Evolutionary conservation across 2,797 vertebrate species (phyloP).

Genomic region (Iguana delicatissima): DNA sequence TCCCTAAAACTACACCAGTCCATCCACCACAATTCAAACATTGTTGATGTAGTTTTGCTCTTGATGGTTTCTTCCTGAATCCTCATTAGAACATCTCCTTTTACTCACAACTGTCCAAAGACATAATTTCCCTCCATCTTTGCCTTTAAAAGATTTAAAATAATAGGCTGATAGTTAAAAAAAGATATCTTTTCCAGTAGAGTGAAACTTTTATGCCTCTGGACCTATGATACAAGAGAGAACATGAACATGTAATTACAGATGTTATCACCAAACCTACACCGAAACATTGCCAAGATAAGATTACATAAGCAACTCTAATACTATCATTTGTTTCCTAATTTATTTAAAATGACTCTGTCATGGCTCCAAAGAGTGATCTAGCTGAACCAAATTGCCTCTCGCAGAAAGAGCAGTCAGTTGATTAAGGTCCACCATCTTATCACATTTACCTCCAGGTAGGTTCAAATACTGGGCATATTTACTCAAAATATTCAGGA

Average conservation of each 20-base stretch:
- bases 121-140: neutral
- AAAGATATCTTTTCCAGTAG: neutral
- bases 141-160: neutral
- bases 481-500: neutral
- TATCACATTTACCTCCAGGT: neutral
- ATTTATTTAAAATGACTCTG: slow-evolving; percentile 33
- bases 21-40: neutral
- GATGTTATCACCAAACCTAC: slow-evolving; percentile 10
- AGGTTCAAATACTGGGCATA: neutral
- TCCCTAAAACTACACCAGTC: neutral
- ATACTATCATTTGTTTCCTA: slow-evolving; percentile 5
- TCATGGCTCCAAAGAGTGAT: neutral
- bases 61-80: neutral
- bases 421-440: neutral
- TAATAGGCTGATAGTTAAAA: slow-evolving; percentile 1
- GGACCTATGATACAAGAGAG: neutral
- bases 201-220: neutral
- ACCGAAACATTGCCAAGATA: slow-evolving; percentile 2
- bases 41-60: neutral
- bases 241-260: slow-evolving; percentile 31
- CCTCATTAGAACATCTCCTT: neutral
- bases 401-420: neutral
- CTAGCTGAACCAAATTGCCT: neutral
- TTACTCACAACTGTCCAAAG: neutral
- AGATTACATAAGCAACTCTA: slow-evolving; percentile 19